Conservation (phyloP, 2,888 invertebrate species). For the Rhingia campestris region DNA sequence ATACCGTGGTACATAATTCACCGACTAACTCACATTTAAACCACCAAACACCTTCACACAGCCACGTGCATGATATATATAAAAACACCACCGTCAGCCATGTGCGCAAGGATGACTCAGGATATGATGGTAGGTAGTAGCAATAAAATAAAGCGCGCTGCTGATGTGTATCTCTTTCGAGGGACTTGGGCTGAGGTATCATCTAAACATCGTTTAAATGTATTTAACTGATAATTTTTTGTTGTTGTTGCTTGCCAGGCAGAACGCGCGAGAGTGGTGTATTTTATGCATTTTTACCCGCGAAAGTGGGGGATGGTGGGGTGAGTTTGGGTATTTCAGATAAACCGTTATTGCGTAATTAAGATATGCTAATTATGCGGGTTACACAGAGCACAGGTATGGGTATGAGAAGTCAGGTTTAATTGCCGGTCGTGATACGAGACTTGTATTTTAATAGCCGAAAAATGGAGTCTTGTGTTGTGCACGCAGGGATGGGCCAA, state of each 20-base stretch:
- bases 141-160: conserved; percentile 6
- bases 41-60: conserved; percentile 21
- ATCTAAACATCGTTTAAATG: conserved; percentile 38
- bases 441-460: conserved; percentile 35
- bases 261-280: conserved; percentile 3
- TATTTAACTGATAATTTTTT: conserved; percentile 35
- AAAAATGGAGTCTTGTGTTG: conserved; percentile 9
- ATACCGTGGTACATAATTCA: conserved; percentile 48
- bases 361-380: conserved; percentile 61
- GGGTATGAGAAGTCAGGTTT: conserved; percentile 25
- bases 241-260: background rate
- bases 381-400: conserved; percentile 14
- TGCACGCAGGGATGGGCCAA: conserved; percentile 17
- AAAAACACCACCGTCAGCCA: background rate
- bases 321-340: conserved; percentile 13
- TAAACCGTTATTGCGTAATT: conserved; percentile 58
- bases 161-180: conserved; percentile 46
- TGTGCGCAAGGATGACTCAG: background rate
- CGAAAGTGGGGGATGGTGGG: background rate
- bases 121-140: background rate
- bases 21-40: conserved; percentile 37
- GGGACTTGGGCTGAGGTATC: conserved; percentile 36
- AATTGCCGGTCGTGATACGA: conserved; percentile 40
- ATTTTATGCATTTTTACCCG: conserved; percentile 17
- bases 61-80: background rate